These are phyloP conservation scores for Hippocampus comes DNA, from an alignment of 2,113 vertebrate genomes.

Conservation along the genomic window DNA sequence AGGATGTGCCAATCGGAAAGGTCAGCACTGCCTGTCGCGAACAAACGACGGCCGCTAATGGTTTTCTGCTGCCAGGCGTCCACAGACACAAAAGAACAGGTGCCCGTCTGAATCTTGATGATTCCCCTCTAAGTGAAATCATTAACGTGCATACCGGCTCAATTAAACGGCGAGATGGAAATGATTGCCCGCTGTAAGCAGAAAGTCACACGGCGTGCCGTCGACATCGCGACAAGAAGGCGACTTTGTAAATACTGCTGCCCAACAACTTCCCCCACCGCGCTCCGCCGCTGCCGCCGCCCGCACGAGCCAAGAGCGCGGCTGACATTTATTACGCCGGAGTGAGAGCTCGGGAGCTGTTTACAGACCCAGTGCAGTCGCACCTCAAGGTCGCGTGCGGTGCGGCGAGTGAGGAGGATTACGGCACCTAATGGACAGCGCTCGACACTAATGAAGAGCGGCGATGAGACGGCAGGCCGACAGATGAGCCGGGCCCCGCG, in stretches of 20 bases:
- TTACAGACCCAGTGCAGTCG: conserved; percentile 32
- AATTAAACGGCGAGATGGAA: conserved; percentile 54
- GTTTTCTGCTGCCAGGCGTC: conserved; percentile 63
- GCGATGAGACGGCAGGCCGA: conserved; percentile 51
- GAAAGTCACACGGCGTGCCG: conserved; percentile 25
- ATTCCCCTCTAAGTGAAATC: conserved; percentile 63
- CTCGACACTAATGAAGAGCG: conserved; percentile 59
- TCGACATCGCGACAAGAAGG: conserved; percentile 16
- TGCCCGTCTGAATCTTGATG: conserved; percentile 69
- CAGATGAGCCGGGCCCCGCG: conserved; percentile 43
- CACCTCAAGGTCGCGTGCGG: conserved; percentile 51
- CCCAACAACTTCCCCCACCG: conserved; percentile 4
- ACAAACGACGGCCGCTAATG: conserved; percentile 67
- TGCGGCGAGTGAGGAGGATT: conserved; percentile 42
- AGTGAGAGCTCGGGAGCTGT: conserved; percentile 27
- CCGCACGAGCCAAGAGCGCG: conserved; percentile 1
- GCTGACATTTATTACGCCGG: conserved; percentile 21
- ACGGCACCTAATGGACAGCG: conserved; percentile 51
- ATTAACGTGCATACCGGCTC: conserved; percentile 54
- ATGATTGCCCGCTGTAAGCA: conserved; percentile 30
- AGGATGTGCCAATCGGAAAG: conserved; percentile 68
- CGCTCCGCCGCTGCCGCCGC: background rate
- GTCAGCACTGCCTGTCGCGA: conserved; percentile 69
- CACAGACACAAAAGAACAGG: conserved; percentile 63
- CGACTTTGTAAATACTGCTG: conserved; percentile 24